Base-by-base conservation (phyloP, 2,888 invertebrate species). In the Aspidapion aeneum region DNA sequence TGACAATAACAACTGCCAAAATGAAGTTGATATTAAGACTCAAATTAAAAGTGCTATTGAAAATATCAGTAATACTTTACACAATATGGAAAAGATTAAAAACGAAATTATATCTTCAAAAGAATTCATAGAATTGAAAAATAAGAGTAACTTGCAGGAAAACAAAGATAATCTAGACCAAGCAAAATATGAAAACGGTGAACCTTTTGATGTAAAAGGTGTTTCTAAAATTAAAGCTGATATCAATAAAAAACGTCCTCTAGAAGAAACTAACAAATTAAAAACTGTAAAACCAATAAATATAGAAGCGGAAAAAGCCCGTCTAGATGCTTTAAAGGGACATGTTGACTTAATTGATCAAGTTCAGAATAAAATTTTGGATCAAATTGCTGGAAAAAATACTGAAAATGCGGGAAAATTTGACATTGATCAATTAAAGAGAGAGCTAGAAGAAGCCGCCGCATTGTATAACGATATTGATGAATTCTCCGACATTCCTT, bases 301-400 rank as follows among this genome's bases (percentile, higher is more conserved):
- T 12, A 35, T 35, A 35, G 35, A 35, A 35, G 35, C 35, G 12
- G 35, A 35, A 35, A 35, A 35, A 12, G 35, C 35, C 12, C 35
- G 35, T 35, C 35, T 35, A 12, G 59, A 66, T 20, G 65, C 68
- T 18, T 58, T 69, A 0, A 57, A 69, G 35, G 66, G 68, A 55
- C 70, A 69, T 51, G 70, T 71, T 50, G 64, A 69, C 21, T 55
- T 71, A 20, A 63, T 72, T 5, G 69, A 69, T 57, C 65, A 72
- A 52, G 68, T 70, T 35, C 71, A 73, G 59, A 72, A 69, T 54
- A 68, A 71, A 48, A 55, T 71, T 1, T 60, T 72, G 57, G 72
- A 72, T 54, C 69, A 69, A 56, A 69, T 73, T 18, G 70, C 68
- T 22, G 72, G 72, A 2, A 72, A 70, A 66, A 57, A n/a, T 17